Base-by-base conservation (phyloP, 37 sponge, comb jelly and placozoan genomes). In the Trichoplax adhaerens region DNA sequence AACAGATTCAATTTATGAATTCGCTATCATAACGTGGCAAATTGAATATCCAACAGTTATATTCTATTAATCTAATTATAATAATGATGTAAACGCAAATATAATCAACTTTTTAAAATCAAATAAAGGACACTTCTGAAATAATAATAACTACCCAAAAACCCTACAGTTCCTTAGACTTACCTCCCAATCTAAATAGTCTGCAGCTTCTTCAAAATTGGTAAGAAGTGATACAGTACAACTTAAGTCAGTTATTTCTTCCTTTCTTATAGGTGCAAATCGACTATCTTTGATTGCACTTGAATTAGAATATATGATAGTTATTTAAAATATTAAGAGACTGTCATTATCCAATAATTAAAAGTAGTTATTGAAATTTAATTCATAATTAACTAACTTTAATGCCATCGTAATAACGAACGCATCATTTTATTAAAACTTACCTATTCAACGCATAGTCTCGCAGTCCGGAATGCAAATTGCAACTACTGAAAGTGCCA, bases 131-230 rank as follows among this genome's bases (percentile, higher is more conserved):
- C 0, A 10, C 12, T 10, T 8, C 46, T 8, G 12, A 29, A n/a
- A 7, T 50, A 66, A 12, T 10, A 7, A 47, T 53, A 29, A 1
- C 3, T 2, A 50, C 66, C n/a, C 66, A 67, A 53, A 75, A 62
- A 0, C 60, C 50, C 2, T 51, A 68, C 58, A 7, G 72, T 59
- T 54, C 29, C 66, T 5, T 5, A 5, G 56, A 51, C 79, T 12
- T 73, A 92, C 92, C 84, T 88, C 87, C 99, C 99, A 97, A 53
- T 97, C 99, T 5, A 86, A 68, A 60, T 92, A 92, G 71, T 83
- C 54, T 10, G 55, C 47, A 0, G 71, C 93, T 46, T 73, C 68
- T 65, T 88, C 87, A 82, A 96, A 97, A 56, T 88, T 82, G 53
- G 85, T 88, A 48, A 97, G 78, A 48, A 97, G 65, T 48, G 93